Conservation (phyloP, 1,140 invertebrate species). For the Bombus superbus region DNA sequence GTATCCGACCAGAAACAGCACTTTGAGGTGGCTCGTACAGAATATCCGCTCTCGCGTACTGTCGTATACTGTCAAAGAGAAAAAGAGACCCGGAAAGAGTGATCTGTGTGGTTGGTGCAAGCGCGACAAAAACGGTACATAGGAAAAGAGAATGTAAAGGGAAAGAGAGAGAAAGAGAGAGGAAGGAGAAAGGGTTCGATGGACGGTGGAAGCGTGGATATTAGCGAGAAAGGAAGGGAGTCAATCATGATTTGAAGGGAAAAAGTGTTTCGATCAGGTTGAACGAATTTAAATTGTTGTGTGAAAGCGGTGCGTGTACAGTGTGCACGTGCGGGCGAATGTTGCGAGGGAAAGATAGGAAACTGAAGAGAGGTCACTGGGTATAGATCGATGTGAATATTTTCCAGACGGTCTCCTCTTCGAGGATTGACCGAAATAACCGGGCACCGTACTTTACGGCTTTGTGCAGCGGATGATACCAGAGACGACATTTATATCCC, state of each 20-base stretch:
- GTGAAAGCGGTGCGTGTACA: constrained; percentile 18
- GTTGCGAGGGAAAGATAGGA: constrained; percentile 1
- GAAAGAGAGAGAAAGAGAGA: constrained; percentile 1
- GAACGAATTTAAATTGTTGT: constrained; percentile 16
- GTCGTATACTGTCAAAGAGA: constrained; percentile 20
- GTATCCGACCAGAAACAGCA: constrained; percentile 55
- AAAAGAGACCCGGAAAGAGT: constrained; percentile 32
- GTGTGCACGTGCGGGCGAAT: not conserved
- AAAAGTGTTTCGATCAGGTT: constrained; percentile 13
- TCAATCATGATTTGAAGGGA: no score
- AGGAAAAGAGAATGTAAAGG: not conserved
- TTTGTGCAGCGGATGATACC: constrained; percentile 65
- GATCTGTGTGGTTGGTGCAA: not conserved
- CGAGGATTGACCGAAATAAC: constrained; percentile 72
- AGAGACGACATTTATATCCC: constrained; percentile 41
- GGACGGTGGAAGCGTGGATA: not conserved
- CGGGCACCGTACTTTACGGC: constrained; percentile 62
- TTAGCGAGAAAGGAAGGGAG: constrained; percentile 8
- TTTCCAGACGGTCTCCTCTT: constrained; percentile 65
- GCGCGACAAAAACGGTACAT: not conserved
- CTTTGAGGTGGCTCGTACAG: constrained; percentile 62
- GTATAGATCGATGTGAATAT: constrained; percentile 73
- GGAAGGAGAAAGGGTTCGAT: not conserved
- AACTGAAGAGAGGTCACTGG: constrained; percentile 45
- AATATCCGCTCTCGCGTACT: constrained; percentile 47